A percentile compares a stretch with the other conserved stretches of the same genome.
Conservation (phyloP, 2,888 invertebrate species). For the Drosophila silvestris region DNA sequence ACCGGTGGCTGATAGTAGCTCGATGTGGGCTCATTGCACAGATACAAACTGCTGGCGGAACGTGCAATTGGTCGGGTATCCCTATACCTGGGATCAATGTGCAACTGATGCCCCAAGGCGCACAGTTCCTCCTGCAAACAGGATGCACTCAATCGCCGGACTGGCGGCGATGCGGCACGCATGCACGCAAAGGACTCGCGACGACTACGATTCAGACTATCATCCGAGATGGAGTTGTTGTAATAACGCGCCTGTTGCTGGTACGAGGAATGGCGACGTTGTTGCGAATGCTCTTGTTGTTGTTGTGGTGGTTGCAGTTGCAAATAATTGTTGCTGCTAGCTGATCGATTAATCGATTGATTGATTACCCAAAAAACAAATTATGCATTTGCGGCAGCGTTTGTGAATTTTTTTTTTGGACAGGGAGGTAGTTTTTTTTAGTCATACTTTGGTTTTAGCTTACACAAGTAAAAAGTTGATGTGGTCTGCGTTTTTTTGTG, state of each 20-base stretch:
- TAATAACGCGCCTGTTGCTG: slow-evolving; percentile 69
- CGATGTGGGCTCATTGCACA: slow-evolving; percentile 58
- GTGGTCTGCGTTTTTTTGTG: slow-evolving; percentile 32
- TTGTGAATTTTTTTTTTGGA: slow-evolving; percentile 20
- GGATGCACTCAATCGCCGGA: slow-evolving; percentile 82
- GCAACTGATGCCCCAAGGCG: slow-evolving; percentile 82
- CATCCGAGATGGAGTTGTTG: slow-evolving; percentile 84
- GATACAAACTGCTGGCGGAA: slow-evolving; percentile 82
- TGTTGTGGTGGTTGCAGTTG: slow-evolving; percentile 49
- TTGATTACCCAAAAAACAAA: slow-evolving; percentile 8
- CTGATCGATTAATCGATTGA: background rate
- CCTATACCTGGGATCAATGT: slow-evolving; percentile 85
- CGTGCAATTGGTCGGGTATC: slow-evolving; percentile 84
- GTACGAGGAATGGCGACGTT: slow-evolving; percentile 76
- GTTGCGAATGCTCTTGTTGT: slow-evolving; percentile 57
- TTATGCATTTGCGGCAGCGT: slow-evolving; percentile 70
- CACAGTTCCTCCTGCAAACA: slow-evolving; percentile 84
- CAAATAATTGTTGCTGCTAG: slow-evolving; percentile 47
- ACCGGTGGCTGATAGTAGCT: slow-evolving; percentile 44
- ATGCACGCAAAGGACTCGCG: slow-evolving; percentile 78
- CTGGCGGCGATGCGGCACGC: slow-evolving; percentile 75
- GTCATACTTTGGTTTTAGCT: slow-evolving; percentile 63
- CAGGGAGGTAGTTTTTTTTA: slow-evolving; percentile 49
- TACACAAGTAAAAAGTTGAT: slow-evolving; percentile 42
- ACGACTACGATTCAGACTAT: slow-evolving; percentile 83